Percentiles rank a stretch among this genome's conserved stretches.
Evolutionary conservation across 2,113 vertebrate genomes (phyloP).

Genomic region (Tyto alba): DNA sequence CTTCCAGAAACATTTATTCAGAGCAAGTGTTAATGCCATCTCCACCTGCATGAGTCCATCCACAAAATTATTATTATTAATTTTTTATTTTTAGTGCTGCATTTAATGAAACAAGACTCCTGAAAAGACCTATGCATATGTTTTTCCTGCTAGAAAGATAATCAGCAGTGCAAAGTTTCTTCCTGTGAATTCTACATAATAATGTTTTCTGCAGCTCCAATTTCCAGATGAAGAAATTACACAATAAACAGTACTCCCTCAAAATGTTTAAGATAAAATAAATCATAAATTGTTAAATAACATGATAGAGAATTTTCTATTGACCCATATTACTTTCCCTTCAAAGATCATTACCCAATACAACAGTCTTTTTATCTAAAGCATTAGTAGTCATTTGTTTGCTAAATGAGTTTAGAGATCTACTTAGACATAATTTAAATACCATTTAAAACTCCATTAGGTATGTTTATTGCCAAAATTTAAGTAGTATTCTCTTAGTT

Average conservation of each 20-base stretch:
- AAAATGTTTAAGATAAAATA: constrained; percentile 27
- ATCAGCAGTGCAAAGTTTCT: background rate
- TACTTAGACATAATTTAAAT: constrained; percentile 65
- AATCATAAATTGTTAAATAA: constrained; percentile 64
- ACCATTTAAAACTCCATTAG: constrained; percentile 72
- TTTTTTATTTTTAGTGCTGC: background rate
- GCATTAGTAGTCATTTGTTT: constrained; percentile 63
- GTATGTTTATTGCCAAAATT: constrained; percentile 57
- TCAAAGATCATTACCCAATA: constrained; percentile 70
- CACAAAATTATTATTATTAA: background rate
- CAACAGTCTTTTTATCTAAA: constrained; percentile 59
- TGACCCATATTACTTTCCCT: constrained; percentile 61
- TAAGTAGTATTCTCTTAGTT: constrained; percentile 7
- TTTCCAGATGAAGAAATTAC: background rate
- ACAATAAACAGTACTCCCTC: background rate
- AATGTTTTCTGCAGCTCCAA: background rate
- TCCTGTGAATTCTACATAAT: background rate
- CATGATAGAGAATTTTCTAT: constrained; percentile 58
- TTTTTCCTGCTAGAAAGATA: background rate
- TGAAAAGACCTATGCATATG: background rate
- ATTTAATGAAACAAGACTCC: background rate
- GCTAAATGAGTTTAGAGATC: constrained; percentile 67
- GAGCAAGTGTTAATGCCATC: background rate
- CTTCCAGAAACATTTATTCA: background rate
- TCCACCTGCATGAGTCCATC: background rate